Evolutionary conservation across 2,888 invertebrate species (phyloP), one percentile per base, ranked within the genome.

Genomic region (Helobdella robusta): DNA sequence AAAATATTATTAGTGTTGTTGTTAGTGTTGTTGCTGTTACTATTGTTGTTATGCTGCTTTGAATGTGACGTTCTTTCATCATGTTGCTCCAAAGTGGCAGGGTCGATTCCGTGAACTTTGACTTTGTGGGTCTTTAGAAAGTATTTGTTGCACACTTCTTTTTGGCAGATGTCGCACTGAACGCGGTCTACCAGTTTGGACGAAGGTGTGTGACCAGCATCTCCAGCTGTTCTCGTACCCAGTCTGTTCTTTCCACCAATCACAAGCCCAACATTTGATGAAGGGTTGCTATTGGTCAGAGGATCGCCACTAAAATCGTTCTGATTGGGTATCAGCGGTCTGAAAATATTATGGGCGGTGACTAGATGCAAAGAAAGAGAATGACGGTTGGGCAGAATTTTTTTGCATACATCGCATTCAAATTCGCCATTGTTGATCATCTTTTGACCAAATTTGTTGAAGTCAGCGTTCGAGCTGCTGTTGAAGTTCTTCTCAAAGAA

Each of bases 81-180:
- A 65, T 66, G 59, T 66, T 70, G 76, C 35, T 71, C 70, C n/a
- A 63, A 66, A 34, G 64, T 63, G 36, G 64, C 65, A 40, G 64
- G 69, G 25, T 66, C 65, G 61, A 56, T 62, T 59, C 81, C 81
- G 74, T 83, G 98, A 91, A 98, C 97, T 78, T 94, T 87, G 77
- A 93, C 88, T 91, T 95, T 95, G 82, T 98, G 98, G 0, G 95
- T 97, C 79, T 95, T 92, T 88, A 98, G 91, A 81, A 98, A 98
- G 80, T 98, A 98, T 81, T 98, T 98, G 83, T 98, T 98, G 83
- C 97, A 98, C 73, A 98, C 83, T 81, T 97, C 95, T 81, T 95
- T 95, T 83, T 95, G 94, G 81, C 95, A 95, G 70, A 95, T 92
- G 78, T 94, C 93, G 79, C 95, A 95, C 34, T 74, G 74, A 23